phyloP scores from a whole-genome alignment of 2,113 vertebrate species.

The Thunnus thynnus region DNA sequence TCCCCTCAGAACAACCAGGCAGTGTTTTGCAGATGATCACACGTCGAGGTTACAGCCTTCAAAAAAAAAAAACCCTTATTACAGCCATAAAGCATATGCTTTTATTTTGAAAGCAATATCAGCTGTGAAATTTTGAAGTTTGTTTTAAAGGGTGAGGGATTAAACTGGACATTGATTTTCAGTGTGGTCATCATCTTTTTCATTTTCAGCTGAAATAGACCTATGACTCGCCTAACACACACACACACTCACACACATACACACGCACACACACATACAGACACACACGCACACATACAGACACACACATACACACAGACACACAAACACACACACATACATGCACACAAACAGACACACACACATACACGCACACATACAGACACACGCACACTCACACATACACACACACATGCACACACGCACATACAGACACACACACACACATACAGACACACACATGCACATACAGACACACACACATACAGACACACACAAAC shows the following conservation, averaged over 20 bases:
- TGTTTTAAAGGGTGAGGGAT: neutral
- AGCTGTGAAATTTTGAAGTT: slow-evolving; percentile 6
- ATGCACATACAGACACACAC: neutral
- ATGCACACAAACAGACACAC: too few relatives aligned
- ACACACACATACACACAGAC: too few relatives aligned
- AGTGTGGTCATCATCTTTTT: slow-evolving; percentile 25
- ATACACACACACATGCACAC: too few relatives aligned
- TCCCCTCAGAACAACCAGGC: too few relatives aligned
- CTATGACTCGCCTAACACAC: slow-evolving; percentile 12
- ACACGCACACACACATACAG: too few relatives aligned
- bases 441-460: neutral
- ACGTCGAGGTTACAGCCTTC: neutral
- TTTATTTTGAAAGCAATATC: neutral
- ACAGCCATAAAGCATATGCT: neutral
- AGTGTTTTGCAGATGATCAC: too few relatives aligned
- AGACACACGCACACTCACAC: too few relatives aligned
- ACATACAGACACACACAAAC: neutral
- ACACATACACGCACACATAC: too few relatives aligned
- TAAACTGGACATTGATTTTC: slow-evolving; percentile 36
- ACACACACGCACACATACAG: too few relatives aligned
- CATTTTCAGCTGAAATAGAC: slow-evolving; percentile 23
- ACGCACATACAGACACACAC: too few relatives aligned
- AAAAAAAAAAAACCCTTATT: slow-evolving; percentile 1
- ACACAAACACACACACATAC: too few relatives aligned
- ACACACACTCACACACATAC: neutral